Evolutionary conservation across 1,140 invertebrate species (phyloP).

Genomic region (Trichomalopsis sarcophagae): DNA sequence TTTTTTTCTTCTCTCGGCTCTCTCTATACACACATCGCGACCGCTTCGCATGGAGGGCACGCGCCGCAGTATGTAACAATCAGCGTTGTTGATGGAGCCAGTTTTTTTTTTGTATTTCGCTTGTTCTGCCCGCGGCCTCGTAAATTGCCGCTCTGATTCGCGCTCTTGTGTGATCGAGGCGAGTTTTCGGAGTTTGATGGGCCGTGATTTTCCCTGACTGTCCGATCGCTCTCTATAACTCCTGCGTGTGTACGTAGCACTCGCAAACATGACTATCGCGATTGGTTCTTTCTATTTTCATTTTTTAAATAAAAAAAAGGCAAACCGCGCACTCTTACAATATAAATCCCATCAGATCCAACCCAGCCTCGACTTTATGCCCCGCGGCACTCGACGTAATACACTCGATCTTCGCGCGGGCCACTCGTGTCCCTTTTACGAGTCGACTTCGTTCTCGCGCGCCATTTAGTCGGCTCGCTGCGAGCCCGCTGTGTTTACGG

Average conservation of each 20-base stretch:
- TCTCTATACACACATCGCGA: neutral
- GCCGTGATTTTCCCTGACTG: neutral
- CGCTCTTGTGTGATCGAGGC: neutral
- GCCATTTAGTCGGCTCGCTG: constrained; percentile 26
- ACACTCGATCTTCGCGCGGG: constrained; percentile 22
- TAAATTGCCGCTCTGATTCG: neutral
- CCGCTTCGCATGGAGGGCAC: neutral
- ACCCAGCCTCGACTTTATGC: constrained; percentile 10
- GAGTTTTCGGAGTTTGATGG: neutral
- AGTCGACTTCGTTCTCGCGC: constrained; percentile 30
- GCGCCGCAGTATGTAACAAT: neutral
- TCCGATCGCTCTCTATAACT: neutral
- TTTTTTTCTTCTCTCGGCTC: too few relatives aligned
- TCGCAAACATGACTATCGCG: too few relatives aligned
- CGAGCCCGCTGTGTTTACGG: constrained; percentile 42
- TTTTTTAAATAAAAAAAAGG: neutral
- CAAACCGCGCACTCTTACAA: neutral
- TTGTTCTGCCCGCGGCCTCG: neutral
- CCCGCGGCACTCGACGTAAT: constrained; percentile 10
- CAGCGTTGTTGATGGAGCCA: neutral
- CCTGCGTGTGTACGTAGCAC: too few relatives aligned
- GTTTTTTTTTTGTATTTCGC: neutral
- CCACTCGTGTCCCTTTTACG: constrained; percentile 39
- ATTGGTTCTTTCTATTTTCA: too few relatives aligned
- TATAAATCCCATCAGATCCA: neutral